Base-by-base conservation (phyloP, 2,888 invertebrate species). In the Drosophila vallismaia region DNA sequence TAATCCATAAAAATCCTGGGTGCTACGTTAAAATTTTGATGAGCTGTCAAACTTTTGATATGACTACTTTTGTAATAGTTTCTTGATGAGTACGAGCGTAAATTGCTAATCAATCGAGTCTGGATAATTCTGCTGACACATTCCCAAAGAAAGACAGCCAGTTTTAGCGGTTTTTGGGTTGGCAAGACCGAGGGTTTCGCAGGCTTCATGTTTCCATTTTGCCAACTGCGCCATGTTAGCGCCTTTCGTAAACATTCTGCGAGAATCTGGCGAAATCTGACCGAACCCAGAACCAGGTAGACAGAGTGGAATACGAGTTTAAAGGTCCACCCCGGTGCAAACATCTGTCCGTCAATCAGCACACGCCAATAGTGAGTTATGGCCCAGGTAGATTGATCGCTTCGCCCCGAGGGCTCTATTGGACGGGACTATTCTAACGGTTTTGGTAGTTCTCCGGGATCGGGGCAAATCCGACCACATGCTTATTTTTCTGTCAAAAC, bases 401-500 rank as follows among this genome's bases (percentile, higher is more conserved):
- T 5, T 31, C 31, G 40, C 10, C 24, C 10, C 10, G 24, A 19
- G 44, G 19, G 5, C 19, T 19, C 24, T 44, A 19, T 42, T 10
- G 33, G 38, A 62, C 59, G 44, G n/a, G n/a, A n/a, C n/a, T n/a
- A n/a, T n/a, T n/a, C 64, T 82, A 80, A 82, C 79, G 77, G 79
- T 73, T 60, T 38, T 44, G 19, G 49, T 24, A 40, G 50, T 10
- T 33, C n/a, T 14, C 38, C 7, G 2, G 49, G 31, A 4, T 10
- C 33, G 36, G 28, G 33, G 9, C 33, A 33, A 36, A n/a, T 31
- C 51, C 48, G 38, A 9, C 66, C 75, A 45, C 63, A 51, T 50
- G 44, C 28, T 31, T 29, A 38, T 40, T 57, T 44, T 10, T 63
- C 31, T 80, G 71, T 71, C 71, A 63, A 76, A 84, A 84, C 64